Conservation (phyloP, 2,888 invertebrate species). For the Tanypteryx hageni region DNA sequence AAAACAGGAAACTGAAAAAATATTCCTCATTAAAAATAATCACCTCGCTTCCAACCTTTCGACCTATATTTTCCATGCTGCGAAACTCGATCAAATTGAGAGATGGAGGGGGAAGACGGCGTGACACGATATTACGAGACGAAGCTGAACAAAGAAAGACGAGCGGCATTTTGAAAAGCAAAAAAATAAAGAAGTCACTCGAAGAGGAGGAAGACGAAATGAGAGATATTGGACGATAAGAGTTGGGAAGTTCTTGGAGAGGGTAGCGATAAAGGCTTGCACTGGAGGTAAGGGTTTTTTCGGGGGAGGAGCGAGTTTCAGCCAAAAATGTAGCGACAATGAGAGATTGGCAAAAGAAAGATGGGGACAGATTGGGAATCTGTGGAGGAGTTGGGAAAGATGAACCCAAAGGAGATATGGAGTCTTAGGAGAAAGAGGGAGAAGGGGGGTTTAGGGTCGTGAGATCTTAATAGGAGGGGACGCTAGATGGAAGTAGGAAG, state of each 20-base stretch:
- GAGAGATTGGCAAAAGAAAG: too few relatives aligned
- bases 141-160: neutral
- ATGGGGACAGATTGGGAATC: too few relatives aligned
- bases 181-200: neutral
- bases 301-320: too few relatives aligned
- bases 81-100: neutral
- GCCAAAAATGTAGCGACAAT: too few relatives aligned
- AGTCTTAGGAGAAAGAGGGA: neutral
- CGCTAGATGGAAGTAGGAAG: neutral
- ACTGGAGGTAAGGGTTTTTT: too few relatives aligned
- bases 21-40: slow-evolving; percentile 28
- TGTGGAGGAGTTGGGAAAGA: neutral
- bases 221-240: slow-evolving; percentile 25
- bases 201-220: neutral
- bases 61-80: neutral
- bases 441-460: neutral
- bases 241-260: too few relatives aligned
- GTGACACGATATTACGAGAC: neutral
- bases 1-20: neutral
- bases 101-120: neutral
- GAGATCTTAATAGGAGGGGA: neutral
- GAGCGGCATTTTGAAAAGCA: neutral
- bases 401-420: neutral
- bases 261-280: too few relatives aligned
- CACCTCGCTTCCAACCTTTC: neutral